Evolutionary conservation across 1,140 invertebrate species (phyloP).

Genomic region (Adoxophyes honmai): DNA sequence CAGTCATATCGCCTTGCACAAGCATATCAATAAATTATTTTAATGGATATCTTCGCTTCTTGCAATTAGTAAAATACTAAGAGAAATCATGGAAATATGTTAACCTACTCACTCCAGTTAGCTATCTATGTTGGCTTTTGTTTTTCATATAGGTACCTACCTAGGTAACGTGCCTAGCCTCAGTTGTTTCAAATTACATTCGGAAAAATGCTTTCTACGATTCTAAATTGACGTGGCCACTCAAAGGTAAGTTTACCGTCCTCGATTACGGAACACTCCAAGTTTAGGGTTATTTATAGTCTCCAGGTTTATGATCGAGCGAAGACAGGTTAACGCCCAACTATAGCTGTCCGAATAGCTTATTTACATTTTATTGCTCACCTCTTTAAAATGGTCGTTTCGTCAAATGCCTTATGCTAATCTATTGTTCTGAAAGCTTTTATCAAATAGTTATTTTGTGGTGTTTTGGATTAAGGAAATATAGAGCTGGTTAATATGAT

Average conservation of each 20-base stretch:
- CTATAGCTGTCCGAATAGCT: constrained; percentile 22
- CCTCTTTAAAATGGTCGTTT: constrained; percentile 30
- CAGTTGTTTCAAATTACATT: too few relatives aligned
- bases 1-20: too few relatives aligned
- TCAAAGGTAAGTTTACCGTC: neutral
- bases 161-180: too few relatives aligned
- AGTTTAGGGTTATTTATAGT: constrained; percentile 28
- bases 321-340: constrained; percentile 38
- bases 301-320: constrained; percentile 21
- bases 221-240: neutral
- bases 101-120: too few relatives aligned
- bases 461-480: neutral
- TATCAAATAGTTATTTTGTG: neutral
- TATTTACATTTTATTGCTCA: constrained; percentile 36
- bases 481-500: neutral
- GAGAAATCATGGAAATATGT: too few relatives aligned
- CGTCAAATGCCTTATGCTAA: constrained; percentile 8
- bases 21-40: too few relatives aligned
- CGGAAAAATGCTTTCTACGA: too few relatives aligned
- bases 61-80: too few relatives aligned
- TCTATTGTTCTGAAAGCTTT: constrained; percentile 12
- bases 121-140: too few relatives aligned
- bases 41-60: too few relatives aligned
- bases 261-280: constrained; percentile 6
- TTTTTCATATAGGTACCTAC: too few relatives aligned